phyloP scores from a whole-genome alignment of 2,113 vertebrate genomes.

The Ictalurus punctatus region DNA sequence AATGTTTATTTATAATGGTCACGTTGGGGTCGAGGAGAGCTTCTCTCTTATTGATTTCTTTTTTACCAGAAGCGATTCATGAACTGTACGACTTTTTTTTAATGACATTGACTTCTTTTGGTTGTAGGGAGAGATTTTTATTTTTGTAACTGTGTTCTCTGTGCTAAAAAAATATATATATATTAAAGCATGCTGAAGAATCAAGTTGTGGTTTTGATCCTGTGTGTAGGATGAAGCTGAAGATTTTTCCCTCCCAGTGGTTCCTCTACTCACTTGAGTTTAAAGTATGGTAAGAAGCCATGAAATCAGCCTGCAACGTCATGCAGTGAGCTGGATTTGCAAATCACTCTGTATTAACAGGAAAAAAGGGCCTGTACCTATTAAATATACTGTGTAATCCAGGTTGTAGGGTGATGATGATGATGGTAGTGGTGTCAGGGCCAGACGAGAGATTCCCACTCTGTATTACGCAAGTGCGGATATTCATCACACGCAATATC shows the following conservation, averaged over 20 bases:
- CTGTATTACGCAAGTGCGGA: neutral
- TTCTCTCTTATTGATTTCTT: neutral
- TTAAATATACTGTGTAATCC: neutral
- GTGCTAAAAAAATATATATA: neutral
- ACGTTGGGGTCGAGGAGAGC: no score
- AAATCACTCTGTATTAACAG: neutral
- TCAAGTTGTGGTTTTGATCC: neutral
- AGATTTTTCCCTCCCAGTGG: neutral
- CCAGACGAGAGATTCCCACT: neutral
- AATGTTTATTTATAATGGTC: slow-evolving; percentile 1
- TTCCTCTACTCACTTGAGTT: neutral
- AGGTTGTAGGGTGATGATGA: no score
- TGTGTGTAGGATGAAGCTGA: neutral
- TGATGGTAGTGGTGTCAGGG: neutral
- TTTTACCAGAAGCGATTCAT: neutral
- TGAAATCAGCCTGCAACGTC: neutral
- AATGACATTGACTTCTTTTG: neutral
- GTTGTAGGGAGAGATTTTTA: neutral
- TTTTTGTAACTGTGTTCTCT: slow-evolving; percentile 15
- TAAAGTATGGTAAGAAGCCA: neutral
- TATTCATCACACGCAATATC: no score
- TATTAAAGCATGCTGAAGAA: slow-evolving; percentile 15
- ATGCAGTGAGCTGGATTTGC: no score
- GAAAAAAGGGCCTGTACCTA: neutral
- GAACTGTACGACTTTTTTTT: neutral